These are phyloP conservation scores for Zoanthus gigantus DNA, from an alignment of 92 coral and sea anemone genomes.

Conservation along the genomic window DNA sequence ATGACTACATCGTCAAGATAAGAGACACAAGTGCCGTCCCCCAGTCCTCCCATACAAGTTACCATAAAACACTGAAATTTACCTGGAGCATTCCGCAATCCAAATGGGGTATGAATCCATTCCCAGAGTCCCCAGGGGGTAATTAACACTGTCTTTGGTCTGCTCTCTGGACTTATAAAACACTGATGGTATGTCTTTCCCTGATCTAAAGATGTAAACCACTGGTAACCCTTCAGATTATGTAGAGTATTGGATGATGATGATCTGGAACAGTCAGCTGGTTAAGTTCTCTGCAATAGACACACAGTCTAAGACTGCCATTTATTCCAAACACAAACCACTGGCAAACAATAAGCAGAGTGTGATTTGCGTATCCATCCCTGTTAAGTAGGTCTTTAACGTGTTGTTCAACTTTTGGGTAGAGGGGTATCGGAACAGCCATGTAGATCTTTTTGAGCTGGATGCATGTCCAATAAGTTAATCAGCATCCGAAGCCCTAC, in stretches of 20 bases:
- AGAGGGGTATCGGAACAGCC: not conserved
- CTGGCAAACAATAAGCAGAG: not conserved
- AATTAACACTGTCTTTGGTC: not conserved
- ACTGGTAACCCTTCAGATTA: not conserved
- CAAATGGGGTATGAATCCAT: not conserved
- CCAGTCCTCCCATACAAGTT: not conserved
- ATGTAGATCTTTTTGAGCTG: not conserved
- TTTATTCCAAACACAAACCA: not conserved
- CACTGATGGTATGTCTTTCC: not conserved
- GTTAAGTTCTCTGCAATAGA: not conserved
- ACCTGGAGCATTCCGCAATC: not conserved
- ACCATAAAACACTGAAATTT: not conserved
- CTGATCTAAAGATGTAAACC: not conserved
- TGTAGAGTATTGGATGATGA: not conserved
- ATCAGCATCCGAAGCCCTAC: not conserved
- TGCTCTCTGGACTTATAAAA: not conserved
- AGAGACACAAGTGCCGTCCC: not conserved
- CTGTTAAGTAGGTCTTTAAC: not conserved
- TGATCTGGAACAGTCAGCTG: not conserved
- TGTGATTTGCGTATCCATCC: not conserved
- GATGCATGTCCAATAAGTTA: not conserved
- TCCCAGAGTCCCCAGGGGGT: too few relatives aligned
- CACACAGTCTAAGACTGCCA: not conserved
- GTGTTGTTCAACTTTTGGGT: not conserved
- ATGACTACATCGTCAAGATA: not conserved